These are phyloP conservation scores for Urocyon cinereoargenteus DNA, from an alignment of 2,797 vertebrate species.

Conservation along the genomic window DNA sequence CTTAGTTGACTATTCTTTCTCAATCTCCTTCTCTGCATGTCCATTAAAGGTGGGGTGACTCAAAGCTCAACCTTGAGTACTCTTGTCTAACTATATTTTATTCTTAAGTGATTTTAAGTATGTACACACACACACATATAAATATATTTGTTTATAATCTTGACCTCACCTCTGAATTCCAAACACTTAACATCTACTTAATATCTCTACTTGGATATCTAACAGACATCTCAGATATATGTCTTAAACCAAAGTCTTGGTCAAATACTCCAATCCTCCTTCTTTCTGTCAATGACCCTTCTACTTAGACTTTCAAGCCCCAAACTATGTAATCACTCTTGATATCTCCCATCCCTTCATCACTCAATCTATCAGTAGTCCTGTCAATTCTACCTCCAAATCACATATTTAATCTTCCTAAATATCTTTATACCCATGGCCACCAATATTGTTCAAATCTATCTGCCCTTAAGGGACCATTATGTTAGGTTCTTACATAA, in stretches of 20 bases:
- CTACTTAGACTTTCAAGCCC: neutral
- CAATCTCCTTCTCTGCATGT: neutral
- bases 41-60: neutral
- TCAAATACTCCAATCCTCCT: neutral
- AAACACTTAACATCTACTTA: neutral
- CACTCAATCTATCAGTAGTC: neutral
- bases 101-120: neutral
- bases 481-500: neutral
- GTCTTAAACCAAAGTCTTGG: neutral
- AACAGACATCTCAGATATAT: neutral
- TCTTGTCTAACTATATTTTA: neutral
- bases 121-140: neutral
- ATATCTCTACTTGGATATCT: neutral
- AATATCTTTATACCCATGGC: neutral
- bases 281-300: neutral
- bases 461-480: neutral
- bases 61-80: neutral
- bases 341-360: neutral
- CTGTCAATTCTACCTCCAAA: neutral
- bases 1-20: neutral
- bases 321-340: neutral
- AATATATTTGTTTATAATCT: neutral
- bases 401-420: constrained; percentile 1
- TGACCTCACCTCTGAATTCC: neutral
- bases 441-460: neutral